Base-by-base conservation (phyloP, 2,113 vertebrate genomes). In the Equus quagga region DNA sequence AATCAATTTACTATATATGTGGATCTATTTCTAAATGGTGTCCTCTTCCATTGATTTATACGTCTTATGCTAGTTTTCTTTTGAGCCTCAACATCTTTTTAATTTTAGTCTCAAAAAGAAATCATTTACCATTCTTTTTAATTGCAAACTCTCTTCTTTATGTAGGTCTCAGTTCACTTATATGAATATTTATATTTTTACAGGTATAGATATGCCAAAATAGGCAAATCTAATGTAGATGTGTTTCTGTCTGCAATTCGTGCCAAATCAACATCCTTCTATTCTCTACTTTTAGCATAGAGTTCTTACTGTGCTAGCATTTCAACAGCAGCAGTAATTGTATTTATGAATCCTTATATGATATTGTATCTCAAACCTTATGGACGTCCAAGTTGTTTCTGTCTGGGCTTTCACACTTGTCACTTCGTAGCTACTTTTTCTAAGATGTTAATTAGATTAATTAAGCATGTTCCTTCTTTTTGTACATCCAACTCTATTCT, bases 361-460 rank as follows among this genome's bases (percentile, higher is more conserved):
- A 44, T 46, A 15, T 69, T 56, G 10, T 58, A 13, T 89, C 80
- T 76, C 87, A 67, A 26, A 41, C 28, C 46, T 70, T 31, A 11
- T 54, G 5, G 41, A 80, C 91, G 41, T 78, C 56, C 78, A 78
- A 33, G 64, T 21, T 76, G 83, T 64, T 95, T 36, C 36, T 78
- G 31, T 81, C 67, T 94, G 89, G 73, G 87, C 44, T 95, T 97
- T 93, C 0, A 79, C 83, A 49, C 54, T 70, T 69, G 70, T 95
- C 70, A 44, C 31, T 84, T 62, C 54, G 65, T 8, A 28, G 58
- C 65, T 21, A 41, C 70, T 33, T 70, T 69, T 97, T 96, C 69
- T 62, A 36, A 67, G 58, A 79, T 67, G 87, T n/a, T 82, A 80
- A 93, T 69, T 86, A 78, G 49, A 64, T 80, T 86, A 91, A 81